Evolutionary conservation across 1,140 invertebrate genomes (phyloP).

Genomic region (Palaemon carinicauda): DNA sequence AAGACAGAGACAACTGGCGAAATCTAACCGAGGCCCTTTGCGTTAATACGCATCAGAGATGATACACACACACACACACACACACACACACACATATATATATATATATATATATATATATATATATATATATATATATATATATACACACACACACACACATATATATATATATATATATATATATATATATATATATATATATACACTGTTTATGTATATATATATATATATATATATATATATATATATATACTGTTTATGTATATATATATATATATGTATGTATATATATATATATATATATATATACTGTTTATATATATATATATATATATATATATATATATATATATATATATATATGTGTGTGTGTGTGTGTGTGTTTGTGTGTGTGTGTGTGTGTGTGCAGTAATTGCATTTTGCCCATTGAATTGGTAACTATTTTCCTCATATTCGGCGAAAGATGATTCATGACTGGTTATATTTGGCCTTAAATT

Average conservation of each 20-base stretch:
- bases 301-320: not conserved
- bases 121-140: not conserved
- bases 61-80: not conserved
- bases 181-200: too few species aligned
- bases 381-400: too few species aligned
- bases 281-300: not conserved
- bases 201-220: not conserved
- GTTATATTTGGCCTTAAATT: too few species aligned
- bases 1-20: too few species aligned
- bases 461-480: too few species aligned
- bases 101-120: not conserved
- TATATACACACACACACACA: too few species aligned
- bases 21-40: too few species aligned
- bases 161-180: not conserved
- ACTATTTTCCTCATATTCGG: too few species aligned
- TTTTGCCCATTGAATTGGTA: too few species aligned
- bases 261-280: too few species aligned
- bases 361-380: not conserved
- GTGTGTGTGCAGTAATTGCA: too few species aligned
- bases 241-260: not conserved
- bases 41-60: not conserved
- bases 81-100: not conserved
- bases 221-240: not conserved
- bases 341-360: not conserved
- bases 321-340: conserved; percentile 2